Percentiles rank a stretch among this genome's conserved stretches.
Conservation (phyloP, 1,140 invertebrate genomes). For the Psilanteris sp. region DNA sequence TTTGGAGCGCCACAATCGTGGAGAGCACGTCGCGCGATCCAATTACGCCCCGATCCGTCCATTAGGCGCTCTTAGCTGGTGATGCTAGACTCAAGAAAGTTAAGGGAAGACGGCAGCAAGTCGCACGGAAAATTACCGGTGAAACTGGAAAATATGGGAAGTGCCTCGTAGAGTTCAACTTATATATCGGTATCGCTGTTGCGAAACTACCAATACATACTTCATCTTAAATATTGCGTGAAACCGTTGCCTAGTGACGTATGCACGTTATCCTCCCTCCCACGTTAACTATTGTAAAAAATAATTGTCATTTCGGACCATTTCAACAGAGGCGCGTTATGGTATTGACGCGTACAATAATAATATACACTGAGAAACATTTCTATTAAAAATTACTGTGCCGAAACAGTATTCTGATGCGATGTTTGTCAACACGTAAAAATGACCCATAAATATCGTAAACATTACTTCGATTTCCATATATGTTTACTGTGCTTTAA, state of each 20-base stretch:
- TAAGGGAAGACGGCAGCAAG: slow-evolving; percentile 58
- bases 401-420: too few relatives aligned
- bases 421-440: too few relatives aligned
- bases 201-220: slow-evolving; percentile 62
- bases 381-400: too few relatives aligned
- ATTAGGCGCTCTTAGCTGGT: slow-evolving; percentile 59
- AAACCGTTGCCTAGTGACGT: slow-evolving; percentile 28
- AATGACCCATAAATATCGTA: too few relatives aligned
- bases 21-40: slow-evolving; percentile 52
- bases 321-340: too few relatives aligned
- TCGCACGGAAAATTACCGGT: slow-evolving; percentile 70
- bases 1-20: slow-evolving; percentile 52
- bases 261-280: slow-evolving; percentile 36
- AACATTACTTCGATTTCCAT: too few relatives aligned
- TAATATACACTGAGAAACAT: too few relatives aligned
- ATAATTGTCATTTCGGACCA: too few relatives aligned
- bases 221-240: slow-evolving; percentile 61
- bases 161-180: slow-evolving; percentile 53
- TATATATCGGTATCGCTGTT: slow-evolving; percentile 55
- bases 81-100: slow-evolving; percentile 58
- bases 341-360: too few relatives aligned
- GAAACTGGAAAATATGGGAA: slow-evolving; percentile 69
- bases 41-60: slow-evolving; percentile 63
- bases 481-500: too few relatives aligned
- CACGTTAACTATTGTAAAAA: too few relatives aligned